Base-by-base conservation (phyloP, 2,888 invertebrate genomes). In the Melanchra persicariae region DNA sequence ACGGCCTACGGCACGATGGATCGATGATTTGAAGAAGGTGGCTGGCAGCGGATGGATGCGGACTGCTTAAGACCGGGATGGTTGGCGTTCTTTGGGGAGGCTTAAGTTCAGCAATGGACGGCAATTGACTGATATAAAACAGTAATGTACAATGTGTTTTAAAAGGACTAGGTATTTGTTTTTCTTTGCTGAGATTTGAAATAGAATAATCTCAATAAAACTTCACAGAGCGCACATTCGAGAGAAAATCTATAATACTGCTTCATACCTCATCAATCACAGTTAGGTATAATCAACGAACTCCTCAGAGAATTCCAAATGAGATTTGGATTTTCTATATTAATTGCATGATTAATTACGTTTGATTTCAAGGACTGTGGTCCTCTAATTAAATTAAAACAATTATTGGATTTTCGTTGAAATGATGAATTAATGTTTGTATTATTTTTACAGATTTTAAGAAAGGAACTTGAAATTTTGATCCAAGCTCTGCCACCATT, bases 281-380 rank as follows among this genome's bases (percentile, higher is more conserved):
- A 12, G n/a, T 26, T 17, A 49, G 43, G 49, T 34, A 45, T 45
- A 77, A 78, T 55, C 22, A 55, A 12, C 6, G 37, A 77, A 51
- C n/a, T 60, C 52, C n/a, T 26, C 8, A 55, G 63, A 57, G 63
- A 62, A 57, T 79, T 43, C 26, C 4, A 47, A 51, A 74, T 57
- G 24, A 74, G 30, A 47, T 58, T 30, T 9, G 10, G 34, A 51
- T 72, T 74, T n/a, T 22, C n/a, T 26, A n/a, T 10, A 61, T 73
- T 76, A 62, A 79, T 74, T 62, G 51, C 34, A 34, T 47, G 45
- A 74, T 57, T 34, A 51, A 74, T 74, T 26, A 62, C 2, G 24
- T 49, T 55, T 73, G 47, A 79, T 49, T 49, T 40, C 3, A 37
- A 12, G 26, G 22, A 0, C 12, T 15, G 22, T 22, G 12, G 19